These are phyloP conservation scores for Heliothis subflexa DNA, from an alignment of 1,140 invertebrate genomes.

Conservation along the genomic window DNA sequence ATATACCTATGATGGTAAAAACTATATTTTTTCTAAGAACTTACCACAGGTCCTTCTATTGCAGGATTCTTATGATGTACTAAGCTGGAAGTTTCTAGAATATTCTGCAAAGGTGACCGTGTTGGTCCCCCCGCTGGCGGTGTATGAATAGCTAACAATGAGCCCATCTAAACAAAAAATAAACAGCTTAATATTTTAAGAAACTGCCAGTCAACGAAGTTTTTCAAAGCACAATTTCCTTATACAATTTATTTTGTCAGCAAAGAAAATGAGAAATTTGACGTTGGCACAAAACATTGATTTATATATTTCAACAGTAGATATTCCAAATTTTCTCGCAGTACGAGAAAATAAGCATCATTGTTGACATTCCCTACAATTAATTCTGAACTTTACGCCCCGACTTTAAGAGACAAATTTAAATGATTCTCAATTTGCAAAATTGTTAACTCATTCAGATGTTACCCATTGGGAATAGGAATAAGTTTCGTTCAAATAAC, in stretches of 20 bases:
- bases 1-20: background rate
- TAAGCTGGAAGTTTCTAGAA: constrained; percentile 78
- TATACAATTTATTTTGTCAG: constrained; percentile 20
- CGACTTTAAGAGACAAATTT: constrained; percentile 19
- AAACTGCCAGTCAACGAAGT: no score
- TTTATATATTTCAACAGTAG: constrained; percentile 3
- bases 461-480: constrained; percentile 46
- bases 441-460: constrained; percentile 50
- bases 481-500: constrained; percentile 55
- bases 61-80: constrained; percentile 77
- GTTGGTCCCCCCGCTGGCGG: constrained; percentile 69
- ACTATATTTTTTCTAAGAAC: constrained; percentile 35
- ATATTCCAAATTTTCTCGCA: constrained; percentile 3
- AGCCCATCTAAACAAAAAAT: constrained; percentile 71
- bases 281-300: constrained; percentile 9
- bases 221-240: no score
- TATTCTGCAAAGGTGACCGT: constrained; percentile 70
- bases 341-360: background rate
- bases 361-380: background rate
- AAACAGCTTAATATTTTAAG: background rate
- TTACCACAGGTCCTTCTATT: constrained; percentile 77
- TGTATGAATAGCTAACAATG: constrained; percentile 71
- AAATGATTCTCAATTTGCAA: background rate
- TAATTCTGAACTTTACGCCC: constrained; percentile 13
- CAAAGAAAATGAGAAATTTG: constrained; percentile 27